Conservation (phyloP, 2,797 vertebrate species). For the Vireo griseus region DNA sequence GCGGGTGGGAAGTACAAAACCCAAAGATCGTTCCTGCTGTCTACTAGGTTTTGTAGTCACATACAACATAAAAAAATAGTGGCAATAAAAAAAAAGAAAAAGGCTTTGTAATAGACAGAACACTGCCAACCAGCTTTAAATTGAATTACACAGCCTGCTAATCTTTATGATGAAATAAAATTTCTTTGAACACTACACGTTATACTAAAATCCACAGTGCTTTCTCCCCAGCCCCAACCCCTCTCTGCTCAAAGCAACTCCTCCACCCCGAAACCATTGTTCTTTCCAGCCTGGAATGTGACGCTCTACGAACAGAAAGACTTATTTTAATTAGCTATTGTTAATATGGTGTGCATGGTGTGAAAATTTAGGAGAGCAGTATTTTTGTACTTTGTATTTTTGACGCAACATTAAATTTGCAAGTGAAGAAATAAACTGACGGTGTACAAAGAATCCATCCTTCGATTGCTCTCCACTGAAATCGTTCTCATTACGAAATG, state of each 20-base stretch:
- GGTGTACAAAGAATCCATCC: background rate
- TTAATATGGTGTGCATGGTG: background rate
- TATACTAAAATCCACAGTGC: conserved; percentile 64
- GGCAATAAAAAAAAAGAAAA: conserved; percentile 34
- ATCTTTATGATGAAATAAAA: conserved; percentile 78
- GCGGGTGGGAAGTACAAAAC: background rate
- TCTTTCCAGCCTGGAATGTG: background rate
- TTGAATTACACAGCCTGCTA: conserved; percentile 83
- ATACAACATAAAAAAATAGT: background rate
- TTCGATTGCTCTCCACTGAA: background rate
- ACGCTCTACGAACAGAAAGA: background rate
- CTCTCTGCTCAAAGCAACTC: background rate
- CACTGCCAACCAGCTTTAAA: conserved; percentile 73
- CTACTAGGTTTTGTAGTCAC: background rate
- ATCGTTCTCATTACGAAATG: background rate
- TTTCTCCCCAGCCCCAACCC: background rate
- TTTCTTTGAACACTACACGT: conserved; percentile 69
- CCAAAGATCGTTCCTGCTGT: background rate
- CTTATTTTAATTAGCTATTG: background rate
- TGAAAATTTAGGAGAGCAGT: background rate
- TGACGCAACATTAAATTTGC: background rate
- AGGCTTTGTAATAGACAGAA: conserved; percentile 63
- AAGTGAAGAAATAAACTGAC: background rate
- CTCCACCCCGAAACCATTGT: conserved; percentile 1
- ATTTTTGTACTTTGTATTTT: background rate